Conservation (phyloP, 1,140 invertebrate genomes). For the Eupristina koningsbergeri region DNA sequence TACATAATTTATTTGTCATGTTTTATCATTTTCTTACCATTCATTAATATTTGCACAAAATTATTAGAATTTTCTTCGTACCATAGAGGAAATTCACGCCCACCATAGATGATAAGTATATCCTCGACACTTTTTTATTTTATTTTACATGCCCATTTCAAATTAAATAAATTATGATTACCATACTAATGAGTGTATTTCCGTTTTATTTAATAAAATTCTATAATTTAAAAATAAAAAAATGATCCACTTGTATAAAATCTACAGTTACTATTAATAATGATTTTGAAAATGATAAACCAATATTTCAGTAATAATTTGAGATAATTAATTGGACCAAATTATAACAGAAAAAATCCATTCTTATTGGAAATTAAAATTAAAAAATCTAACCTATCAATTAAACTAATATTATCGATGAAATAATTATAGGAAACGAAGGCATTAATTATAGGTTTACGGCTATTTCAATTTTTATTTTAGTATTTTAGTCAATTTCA, state of each 20-base stretch:
- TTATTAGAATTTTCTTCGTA: neutral
- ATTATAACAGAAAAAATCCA: neutral
- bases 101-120: neutral
- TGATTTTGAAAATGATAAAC: neutral
- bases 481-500: neutral
- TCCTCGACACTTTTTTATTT: no score
- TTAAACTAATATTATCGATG: constrained; percentile 23
- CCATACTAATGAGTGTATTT: neutral
- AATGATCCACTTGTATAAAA: neutral
- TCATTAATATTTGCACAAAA: neutral
- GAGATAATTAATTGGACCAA: neutral
- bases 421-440: constrained; percentile 34
- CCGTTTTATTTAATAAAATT: neutral
- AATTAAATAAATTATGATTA: neutral
- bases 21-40: neutral
- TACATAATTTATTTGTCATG: neutral
- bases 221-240: constrained; percentile 14
- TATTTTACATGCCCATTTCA: neutral
- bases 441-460: neutral
- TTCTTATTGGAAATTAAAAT: neutral
- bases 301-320: neutral
- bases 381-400: constrained; percentile 34
- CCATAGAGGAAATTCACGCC: neutral
- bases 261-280: neutral
- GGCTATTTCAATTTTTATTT: no score